Conservation (phyloP, 2,113 vertebrate species). For the Callocephalon fimbriatum region DNA sequence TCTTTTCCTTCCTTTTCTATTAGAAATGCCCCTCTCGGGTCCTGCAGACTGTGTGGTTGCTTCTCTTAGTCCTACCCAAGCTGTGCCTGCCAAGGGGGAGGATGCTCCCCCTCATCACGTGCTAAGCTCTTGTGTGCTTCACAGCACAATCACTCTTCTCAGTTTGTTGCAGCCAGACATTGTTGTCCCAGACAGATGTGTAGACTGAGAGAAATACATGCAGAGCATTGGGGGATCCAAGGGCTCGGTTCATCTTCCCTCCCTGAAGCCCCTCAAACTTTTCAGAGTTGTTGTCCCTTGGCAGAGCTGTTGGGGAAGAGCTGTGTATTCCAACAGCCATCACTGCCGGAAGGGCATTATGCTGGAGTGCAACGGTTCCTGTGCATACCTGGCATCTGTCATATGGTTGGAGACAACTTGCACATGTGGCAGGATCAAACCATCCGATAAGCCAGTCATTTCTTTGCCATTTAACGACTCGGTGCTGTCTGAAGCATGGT, state of each 20-base stretch:
- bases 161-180: background rate
- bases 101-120: background rate
- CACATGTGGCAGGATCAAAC: background rate
- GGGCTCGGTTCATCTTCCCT: background rate
- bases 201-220: background rate
- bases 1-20: background rate
- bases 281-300: background rate
- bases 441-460: background rate
- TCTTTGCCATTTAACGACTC: background rate
- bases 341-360: background rate
- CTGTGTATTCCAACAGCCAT: background rate
- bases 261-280: background rate
- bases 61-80: background rate
- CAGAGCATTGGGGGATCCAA: background rate
- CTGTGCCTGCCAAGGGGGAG: background rate
- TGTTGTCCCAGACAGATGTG: fast-evolving
- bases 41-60: background rate
- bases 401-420: background rate
- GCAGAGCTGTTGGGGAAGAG: background rate
- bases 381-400: background rate
- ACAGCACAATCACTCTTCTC: background rate
- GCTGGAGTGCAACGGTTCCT: background rate
- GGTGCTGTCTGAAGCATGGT: background rate
- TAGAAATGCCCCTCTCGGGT: background rate
- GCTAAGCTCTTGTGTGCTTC: background rate